Evolutionary conservation across 1,140 invertebrate genomes (phyloP), one percentile per base, ranked within the genome.

Genomic region (Psilanteris sp.): DNA sequence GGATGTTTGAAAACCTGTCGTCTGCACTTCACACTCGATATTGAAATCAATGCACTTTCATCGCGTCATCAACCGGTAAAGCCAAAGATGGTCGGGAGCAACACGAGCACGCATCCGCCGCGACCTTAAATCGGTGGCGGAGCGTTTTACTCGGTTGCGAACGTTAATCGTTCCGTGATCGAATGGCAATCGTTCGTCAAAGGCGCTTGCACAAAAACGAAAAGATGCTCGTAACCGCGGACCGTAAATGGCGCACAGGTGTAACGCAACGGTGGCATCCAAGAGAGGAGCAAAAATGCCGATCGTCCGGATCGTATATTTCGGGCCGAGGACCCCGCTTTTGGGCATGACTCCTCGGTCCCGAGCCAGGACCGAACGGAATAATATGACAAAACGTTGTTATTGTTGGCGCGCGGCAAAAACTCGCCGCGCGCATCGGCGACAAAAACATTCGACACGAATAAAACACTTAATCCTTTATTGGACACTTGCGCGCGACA

Each of bases 261-360:
- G 72, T 79, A 79, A 59, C 61, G 62, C 55, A 70, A 64, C 59
- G 52, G 64, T 64, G 72, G 75, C 67, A 79, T 79, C 72, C 48
- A 52, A 55, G 55, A 64, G 61, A 31, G 61, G 48, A 78, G 74
- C 79, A 82, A 82, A 80, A 78, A 73, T 59, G 68, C 61, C 52
- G 78, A 80, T 80, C 75, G 64, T 74, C 66, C 55, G 48, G 74
- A 79, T 79, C 74, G 73, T 72, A 79, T 78, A 79, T 79, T 82
- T 80, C 67, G 67, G 79, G 36, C 46, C 71, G 32, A 52, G 52
- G 46, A 44, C 34, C 66, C 34, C 77, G 64, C 52, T 82, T 82
- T 80, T 82, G 74, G 78, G 55, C 77, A 77, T 67, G 57, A 55
- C 67, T 54, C 48, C 11, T 26, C 29, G 41, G 16, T 11, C 31